Conservation (phyloP, 2,113 vertebrate species). For the Hemibates koningsi region DNA sequence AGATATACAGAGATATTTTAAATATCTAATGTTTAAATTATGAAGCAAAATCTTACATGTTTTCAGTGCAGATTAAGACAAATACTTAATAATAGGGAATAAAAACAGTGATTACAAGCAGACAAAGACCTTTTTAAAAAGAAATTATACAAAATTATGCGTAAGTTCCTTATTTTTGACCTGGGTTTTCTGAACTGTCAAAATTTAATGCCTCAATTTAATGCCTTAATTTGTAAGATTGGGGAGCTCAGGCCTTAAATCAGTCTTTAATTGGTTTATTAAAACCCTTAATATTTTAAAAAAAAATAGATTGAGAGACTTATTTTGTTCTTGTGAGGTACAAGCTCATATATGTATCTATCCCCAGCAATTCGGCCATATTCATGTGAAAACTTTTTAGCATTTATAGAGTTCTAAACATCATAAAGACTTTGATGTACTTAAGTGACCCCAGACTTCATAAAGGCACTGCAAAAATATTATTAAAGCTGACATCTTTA, state of each 20-base stretch:
- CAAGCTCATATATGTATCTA: background rate
- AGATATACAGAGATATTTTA: background rate
- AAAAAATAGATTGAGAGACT: background rate
- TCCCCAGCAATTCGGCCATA: background rate
- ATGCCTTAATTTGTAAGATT: background rate
- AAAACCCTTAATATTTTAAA: background rate
- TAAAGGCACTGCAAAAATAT: background rate
- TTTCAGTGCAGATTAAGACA: background rate
- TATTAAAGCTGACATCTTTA: conserved; percentile 33
- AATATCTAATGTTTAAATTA: background rate
- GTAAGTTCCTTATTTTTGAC: background rate
- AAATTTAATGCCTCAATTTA: background rate
- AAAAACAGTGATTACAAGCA: background rate
- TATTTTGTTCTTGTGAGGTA: background rate
- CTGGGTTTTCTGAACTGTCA: background rate
- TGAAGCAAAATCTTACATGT: background rate
- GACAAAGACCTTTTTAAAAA: background rate
- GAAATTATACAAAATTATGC: background rate
- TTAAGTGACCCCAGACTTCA: background rate
- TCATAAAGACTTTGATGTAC: background rate
- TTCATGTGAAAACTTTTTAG: background rate
- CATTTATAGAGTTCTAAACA: background rate
- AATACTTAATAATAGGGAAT: background rate
- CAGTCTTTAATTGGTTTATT: background rate
- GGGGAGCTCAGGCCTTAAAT: background rate